Conservation (phyloP, 2,888 invertebrate species). For the Linnaemya tessellans region DNA sequence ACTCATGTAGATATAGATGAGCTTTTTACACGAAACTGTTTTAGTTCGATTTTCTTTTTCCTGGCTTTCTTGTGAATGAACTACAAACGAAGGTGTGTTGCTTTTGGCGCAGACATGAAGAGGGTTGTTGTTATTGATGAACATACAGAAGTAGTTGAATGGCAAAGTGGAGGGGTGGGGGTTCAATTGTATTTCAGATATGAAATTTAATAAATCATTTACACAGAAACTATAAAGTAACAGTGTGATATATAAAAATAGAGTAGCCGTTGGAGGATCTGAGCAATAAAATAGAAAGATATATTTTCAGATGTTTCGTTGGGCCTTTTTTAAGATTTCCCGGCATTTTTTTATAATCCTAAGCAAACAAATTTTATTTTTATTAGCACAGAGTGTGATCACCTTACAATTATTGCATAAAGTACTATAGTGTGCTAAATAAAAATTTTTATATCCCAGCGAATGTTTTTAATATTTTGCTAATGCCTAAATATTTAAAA, state of each 20-base stretch:
- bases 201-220: constrained; percentile 57
- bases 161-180: constrained; percentile 7
- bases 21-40: constrained; percentile 63
- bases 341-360: too few relatives aligned
- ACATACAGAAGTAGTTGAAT: background rate
- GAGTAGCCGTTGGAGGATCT: background rate
- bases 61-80: constrained; percentile 61
- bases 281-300: too few relatives aligned
- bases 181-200: constrained; percentile 32
- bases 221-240: constrained; percentile 22
- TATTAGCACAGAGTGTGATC: background rate
- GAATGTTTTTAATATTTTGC: too few relatives aligned
- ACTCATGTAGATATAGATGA: constrained; percentile 56
- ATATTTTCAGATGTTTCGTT: too few relatives aligned
- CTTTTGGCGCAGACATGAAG: constrained; percentile 38
- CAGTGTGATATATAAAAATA: constrained; percentile 9
- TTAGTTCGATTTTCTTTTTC: constrained; percentile 38
- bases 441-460: too few relatives aligned
- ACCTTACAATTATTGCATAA: constrained; percentile 12
- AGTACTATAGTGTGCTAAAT: background rate
- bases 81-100: constrained; percentile 67
- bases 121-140: constrained; percentile 30
- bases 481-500: too few relatives aligned
- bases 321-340: too few relatives aligned
- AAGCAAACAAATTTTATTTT: too few relatives aligned